A percentile compares a stretch with the other conserved stretches of the same genome.
Evolutionary conservation across 2,888 invertebrate species (phyloP).

Genomic region (Acrocera orbiculus): DNA sequence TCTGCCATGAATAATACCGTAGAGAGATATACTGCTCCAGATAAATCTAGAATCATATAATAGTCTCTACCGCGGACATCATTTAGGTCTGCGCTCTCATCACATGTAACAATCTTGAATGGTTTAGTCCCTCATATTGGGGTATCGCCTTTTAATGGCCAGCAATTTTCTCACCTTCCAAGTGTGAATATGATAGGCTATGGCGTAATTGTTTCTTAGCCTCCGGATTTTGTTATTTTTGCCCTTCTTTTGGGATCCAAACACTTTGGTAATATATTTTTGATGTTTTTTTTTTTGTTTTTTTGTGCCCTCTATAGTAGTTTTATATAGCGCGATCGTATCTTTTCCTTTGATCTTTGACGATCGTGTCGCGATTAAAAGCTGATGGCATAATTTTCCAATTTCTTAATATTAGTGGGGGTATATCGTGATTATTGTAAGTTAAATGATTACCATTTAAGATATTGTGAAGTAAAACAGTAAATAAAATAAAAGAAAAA

Average conservation of each 20-base stretch:
- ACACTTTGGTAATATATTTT: background rate
- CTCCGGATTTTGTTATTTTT: conserved; percentile 10
- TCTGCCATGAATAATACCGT: too few relatives aligned
- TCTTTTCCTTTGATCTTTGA: conserved; percentile 4
- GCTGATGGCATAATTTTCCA: conserved; percentile 34
- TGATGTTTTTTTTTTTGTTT: background rate
- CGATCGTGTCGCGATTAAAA: conserved; percentile 13
- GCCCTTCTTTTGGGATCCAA: conserved; percentile 1
- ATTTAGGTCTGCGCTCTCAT: too few relatives aligned
- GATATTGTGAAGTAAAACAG: too few relatives aligned
- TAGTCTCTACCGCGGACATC: too few relatives aligned
- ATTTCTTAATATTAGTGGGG: too few relatives aligned
- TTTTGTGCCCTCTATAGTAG: conserved; percentile 2
- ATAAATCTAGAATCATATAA: too few relatives aligned
- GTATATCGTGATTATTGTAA: too few relatives aligned
- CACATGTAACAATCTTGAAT: background rate
- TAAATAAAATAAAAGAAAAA: too few relatives aligned
- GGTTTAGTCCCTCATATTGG: conserved; percentile 6
- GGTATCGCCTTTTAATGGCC: conserved; percentile 32
- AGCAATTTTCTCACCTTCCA: conserved; percentile 33
- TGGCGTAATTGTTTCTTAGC: conserved; percentile 13
- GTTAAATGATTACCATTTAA: too few relatives aligned
- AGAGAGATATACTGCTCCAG: background rate
- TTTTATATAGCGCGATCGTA: conserved; percentile 2
- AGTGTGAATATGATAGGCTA: conserved; percentile 32